A percentile compares a stretch with the other conserved stretches of the same genome.
Evolutionary conservation across 2,888 invertebrate genomes (phyloP).

Genomic region (Allophyes oxyacanthae): DNA sequence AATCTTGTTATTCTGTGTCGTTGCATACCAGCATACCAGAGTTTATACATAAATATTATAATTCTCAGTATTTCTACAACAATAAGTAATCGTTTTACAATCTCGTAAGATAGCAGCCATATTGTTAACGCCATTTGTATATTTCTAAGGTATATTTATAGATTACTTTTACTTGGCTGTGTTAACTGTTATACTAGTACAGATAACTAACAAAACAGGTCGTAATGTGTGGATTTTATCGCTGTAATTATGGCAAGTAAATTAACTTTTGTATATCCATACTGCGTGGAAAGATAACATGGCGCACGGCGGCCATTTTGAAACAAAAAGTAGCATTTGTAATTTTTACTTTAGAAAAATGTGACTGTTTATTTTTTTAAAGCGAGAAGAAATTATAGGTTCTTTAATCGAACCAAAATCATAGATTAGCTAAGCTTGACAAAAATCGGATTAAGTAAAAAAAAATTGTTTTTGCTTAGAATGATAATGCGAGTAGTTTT

Average conservation of each 20-base stretch:
- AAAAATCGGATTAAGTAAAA: no score
- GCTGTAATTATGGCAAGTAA: not conserved
- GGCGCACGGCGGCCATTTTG: conserved; percentile 24
- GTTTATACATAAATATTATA: not conserved
- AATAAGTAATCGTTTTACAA: conserved; percentile 14
- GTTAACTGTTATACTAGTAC: conserved; percentile 2
- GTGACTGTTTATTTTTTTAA: no score
- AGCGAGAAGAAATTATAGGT: no score
- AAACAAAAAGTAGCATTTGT: not conserved
- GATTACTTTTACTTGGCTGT: conserved; percentile 32
- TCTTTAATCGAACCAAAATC: no score
- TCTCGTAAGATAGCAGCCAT: conserved; percentile 2
- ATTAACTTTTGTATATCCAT: not conserved
- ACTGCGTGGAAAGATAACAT: conserved; percentile 9
- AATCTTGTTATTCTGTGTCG: no score
- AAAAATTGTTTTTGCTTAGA: no score
- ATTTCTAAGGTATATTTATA: no score
- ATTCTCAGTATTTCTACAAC: conserved; percentile 33
- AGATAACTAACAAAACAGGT: conserved; percentile 8
- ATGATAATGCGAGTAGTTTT: no score
- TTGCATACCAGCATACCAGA: no score
- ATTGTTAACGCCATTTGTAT: conserved; percentile 14
- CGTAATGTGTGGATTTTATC: not conserved
- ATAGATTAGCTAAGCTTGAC: no score
- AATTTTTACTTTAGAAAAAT: no score